Percentiles rank a stretch among this genome's conserved stretches.
phyloP scores from a whole-genome alignment of 2,888 invertebrate genomes.

The Ochlodes sylvanus region DNA sequence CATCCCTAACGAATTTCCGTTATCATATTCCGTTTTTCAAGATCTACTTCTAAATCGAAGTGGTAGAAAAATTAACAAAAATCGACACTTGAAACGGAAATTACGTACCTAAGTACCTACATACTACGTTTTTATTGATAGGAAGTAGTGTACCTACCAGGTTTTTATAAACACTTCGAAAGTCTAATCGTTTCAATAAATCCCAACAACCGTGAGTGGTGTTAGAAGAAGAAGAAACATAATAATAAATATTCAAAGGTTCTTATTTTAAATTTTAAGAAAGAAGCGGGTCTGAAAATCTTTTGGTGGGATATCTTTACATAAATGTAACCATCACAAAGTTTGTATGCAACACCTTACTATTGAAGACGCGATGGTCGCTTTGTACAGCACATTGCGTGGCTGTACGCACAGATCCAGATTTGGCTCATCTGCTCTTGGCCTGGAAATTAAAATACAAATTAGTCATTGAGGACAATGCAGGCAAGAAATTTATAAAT shows the following conservation, averaged over 20 bases:
- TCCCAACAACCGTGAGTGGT: no score
- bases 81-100: no score
- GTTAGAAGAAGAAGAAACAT: no score
- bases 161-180: no score
- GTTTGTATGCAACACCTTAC: slow-evolving; percentile 56
- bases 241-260: background rate
- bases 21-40: no score
- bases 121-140: no score
- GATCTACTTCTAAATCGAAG: no score
- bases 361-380: slow-evolving; percentile 59
- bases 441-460: slow-evolving; percentile 59
- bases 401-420: slow-evolving; percentile 57
- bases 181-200: no score
- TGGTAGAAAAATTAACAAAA: no score
- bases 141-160: no score
- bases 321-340: slow-evolving; percentile 45
- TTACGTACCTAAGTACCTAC: no score
- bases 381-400: slow-evolving; percentile 63
- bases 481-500: slow-evolving; percentile 37
- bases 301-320: slow-evolving; percentile 53
- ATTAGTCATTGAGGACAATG: slow-evolving; percentile 28
- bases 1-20: no score
- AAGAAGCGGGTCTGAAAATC: slow-evolving; percentile 15
- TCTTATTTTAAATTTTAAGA: slow-evolving; percentile 5
- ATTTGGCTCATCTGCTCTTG: slow-evolving; percentile 50